Conservation (phyloP, 2,888 invertebrate genomes). For the Aproaerema taeniolella region DNA sequence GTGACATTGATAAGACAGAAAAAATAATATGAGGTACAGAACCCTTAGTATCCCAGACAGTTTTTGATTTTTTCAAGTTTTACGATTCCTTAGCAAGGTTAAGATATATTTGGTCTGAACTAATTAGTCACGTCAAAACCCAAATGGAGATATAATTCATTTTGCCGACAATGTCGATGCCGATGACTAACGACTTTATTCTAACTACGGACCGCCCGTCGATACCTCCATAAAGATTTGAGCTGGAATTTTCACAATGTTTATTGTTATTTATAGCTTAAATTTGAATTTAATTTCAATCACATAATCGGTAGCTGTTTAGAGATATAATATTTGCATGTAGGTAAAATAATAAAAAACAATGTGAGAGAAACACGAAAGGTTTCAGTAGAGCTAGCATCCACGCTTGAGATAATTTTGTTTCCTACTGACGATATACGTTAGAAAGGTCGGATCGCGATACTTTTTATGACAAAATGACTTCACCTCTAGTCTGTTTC, state of each 20-base stretch:
- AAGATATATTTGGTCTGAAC: slow-evolving; percentile 44
- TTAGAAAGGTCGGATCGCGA: too few relatives aligned
- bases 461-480: too few relatives aligned
- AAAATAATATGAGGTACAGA: not conserved
- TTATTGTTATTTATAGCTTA: not conserved
- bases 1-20: too few relatives aligned
- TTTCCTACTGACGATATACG: too few relatives aligned
- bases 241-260: not conserved
- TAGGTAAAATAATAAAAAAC: too few relatives aligned
- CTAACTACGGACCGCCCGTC: slow-evolving; percentile 17
- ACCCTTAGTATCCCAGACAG: too few relatives aligned
- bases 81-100: slow-evolving; percentile 40
- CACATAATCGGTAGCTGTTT: not conserved
- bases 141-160: slow-evolving; percentile 57
- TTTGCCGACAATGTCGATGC: slow-evolving; percentile 29
- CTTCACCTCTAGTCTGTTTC: too few relatives aligned
- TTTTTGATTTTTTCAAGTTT: slow-evolving; percentile 24
- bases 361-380: too few relatives aligned
- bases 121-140: slow-evolving; percentile 63
- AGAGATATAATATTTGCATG: too few relatives aligned
- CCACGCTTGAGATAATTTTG: too few relatives aligned
- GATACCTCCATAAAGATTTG: not conserved
- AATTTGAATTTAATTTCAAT: not conserved
- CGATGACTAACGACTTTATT: slow-evolving; percentile 34
- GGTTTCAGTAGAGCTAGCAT: too few relatives aligned